Percentiles rank a stretch among this genome's conserved stretches.
phyloP scores from a whole-genome alignment of 2,888 invertebrate species.

The Pemphredon lugubris region DNA sequence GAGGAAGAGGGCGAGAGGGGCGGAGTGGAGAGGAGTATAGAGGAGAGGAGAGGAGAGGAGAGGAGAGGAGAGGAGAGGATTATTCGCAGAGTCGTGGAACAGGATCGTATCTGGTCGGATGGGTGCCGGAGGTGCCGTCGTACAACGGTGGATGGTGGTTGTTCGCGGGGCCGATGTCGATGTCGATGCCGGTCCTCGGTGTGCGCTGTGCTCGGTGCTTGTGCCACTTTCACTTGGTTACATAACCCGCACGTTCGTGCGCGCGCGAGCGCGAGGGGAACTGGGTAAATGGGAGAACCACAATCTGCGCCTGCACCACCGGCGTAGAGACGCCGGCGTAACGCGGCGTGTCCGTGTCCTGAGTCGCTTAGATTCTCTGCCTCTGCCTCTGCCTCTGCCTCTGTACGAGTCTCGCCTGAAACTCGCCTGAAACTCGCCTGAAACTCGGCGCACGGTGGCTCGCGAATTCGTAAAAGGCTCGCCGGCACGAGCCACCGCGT shows the following conservation, averaged over 20 bases:
- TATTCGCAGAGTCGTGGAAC: conserved; percentile 21
- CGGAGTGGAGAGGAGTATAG: conserved; percentile 8
- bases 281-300: conserved; percentile 81
- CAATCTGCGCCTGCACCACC: conserved; percentile 75
- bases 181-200: conserved; percentile 66
- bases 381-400: not conserved
- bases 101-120: conserved; percentile 57
- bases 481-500: conserved; percentile 36
- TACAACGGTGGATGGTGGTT: conserved; percentile 66
- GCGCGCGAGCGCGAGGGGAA: conserved; percentile 74
- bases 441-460: conserved; percentile 7
- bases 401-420: not conserved
- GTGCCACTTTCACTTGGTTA: conserved; percentile 81
- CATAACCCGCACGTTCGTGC: conserved; percentile 77
- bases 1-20: not conserved
- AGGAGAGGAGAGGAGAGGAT: conserved; percentile 7
- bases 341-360: conserved; percentile 37
- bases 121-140: conserved; percentile 50
- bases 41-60: too few species aligned
- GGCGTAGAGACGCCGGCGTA: conserved; percentile 22
- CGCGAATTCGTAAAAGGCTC: conserved; percentile 56
- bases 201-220: conserved; percentile 68
- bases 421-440: conserved; percentile 16
- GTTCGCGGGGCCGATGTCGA: conserved; percentile 64
- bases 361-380: not conserved